These are phyloP conservation scores for Anolis sagrei DNA, from an alignment of 2,113 vertebrate species.

Conservation along the genomic window DNA sequence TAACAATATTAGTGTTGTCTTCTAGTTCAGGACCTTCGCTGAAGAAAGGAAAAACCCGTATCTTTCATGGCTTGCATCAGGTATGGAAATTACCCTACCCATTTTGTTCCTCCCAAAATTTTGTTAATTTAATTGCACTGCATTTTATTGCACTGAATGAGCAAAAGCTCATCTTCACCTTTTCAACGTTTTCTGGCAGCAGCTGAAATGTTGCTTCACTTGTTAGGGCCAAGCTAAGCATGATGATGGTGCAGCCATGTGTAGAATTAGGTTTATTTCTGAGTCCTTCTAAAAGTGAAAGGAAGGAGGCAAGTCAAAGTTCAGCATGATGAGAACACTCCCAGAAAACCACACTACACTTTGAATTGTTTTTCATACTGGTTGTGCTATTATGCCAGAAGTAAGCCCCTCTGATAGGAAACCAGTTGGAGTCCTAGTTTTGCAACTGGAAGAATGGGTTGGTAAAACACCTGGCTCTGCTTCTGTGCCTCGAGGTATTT, in stretches of 20 bases:
- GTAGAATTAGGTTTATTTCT: neutral
- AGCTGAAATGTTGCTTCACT: too few species aligned
- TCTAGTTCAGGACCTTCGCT: conserved; percentile 89
- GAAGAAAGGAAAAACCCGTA: conserved; percentile 90
- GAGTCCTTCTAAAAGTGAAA: neutral
- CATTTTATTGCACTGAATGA: neutral
- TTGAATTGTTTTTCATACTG: neutral
- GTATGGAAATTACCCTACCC: conserved; percentile 68
- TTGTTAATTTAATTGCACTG: neutral
- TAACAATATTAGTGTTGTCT: conserved; percentile 19
- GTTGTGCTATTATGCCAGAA: neutral
- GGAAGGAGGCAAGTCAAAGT: neutral
- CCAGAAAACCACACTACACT: neutral
- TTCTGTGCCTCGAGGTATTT: too few species aligned
- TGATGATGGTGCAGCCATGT: neutral
- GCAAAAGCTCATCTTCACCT: neutral
- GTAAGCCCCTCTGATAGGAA: neutral
- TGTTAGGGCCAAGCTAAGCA: neutral
- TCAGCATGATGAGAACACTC: neutral
- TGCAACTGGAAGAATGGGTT: too few species aligned
- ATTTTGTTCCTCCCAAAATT: neutral
- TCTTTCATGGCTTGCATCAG: conserved; percentile 93
- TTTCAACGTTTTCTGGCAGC: neutral
- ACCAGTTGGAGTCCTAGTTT: neutral
- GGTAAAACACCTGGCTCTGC: too few species aligned